Percentiles rank a stretch among this genome's conserved stretches.
These are phyloP conservation scores for Bombus polaris DNA, from an alignment of 1,140 invertebrate species.

Conservation along the genomic window DNA sequence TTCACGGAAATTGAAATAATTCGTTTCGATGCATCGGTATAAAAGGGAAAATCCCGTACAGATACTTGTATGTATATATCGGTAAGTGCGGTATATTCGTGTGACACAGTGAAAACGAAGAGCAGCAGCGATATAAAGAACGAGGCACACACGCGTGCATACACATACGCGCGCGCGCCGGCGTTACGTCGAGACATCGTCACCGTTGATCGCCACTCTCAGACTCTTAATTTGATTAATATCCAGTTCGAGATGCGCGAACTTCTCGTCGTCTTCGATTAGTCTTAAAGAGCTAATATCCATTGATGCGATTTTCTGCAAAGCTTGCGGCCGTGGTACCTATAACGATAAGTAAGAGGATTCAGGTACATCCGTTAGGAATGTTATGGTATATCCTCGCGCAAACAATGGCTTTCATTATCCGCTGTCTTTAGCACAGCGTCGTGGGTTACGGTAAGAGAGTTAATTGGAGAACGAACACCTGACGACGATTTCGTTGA, in stretches of 20 bases:
- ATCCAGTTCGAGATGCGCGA: constrained; percentile 31
- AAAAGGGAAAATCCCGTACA: neutral
- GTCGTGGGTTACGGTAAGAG: neutral
- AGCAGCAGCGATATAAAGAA: neutral
- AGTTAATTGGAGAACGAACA: too few species aligned
- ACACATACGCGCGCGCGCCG: neutral
- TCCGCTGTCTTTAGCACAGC: neutral
- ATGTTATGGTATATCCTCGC: neutral
- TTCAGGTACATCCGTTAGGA: neutral
- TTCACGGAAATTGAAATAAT: neutral
- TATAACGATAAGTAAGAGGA: constrained; percentile 46
- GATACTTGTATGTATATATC: neutral
- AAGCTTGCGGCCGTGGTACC: constrained; percentile 38
- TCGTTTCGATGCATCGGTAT: neutral
- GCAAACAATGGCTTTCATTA: constrained; percentile 6
- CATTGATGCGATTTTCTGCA: constrained; percentile 33
- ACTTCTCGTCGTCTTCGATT: constrained; percentile 25
- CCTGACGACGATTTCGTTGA: neutral
- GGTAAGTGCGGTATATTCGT: neutral
- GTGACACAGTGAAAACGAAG: neutral
- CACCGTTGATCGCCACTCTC: constrained; percentile 25
- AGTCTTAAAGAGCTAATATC: constrained; percentile 16
- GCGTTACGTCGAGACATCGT: neutral
- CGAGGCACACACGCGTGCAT: neutral
- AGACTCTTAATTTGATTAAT: constrained; percentile 54